Conservation (phyloP, 2,113 vertebrate genomes). For the Dicentrarchus labrax region DNA sequence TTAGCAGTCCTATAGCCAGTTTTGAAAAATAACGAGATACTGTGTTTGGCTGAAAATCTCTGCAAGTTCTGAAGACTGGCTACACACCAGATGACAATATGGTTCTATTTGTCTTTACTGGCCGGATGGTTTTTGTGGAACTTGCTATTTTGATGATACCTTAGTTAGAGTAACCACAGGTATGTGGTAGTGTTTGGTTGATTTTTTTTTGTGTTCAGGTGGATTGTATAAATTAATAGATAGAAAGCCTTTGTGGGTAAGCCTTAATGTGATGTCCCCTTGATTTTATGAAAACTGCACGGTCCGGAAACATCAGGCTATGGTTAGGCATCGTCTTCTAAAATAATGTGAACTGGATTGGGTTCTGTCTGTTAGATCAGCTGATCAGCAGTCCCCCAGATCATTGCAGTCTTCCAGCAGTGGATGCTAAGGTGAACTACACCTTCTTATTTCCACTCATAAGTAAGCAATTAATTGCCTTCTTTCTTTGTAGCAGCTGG, state of each 20-base stretch:
- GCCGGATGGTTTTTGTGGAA: not conserved
- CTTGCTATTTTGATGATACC: not conserved
- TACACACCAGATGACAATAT: not conserved
- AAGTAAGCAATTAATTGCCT: constrained; percentile 17
- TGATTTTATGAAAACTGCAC: not conserved
- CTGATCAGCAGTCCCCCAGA: constrained; percentile 3
- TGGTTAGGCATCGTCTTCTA: not conserved
- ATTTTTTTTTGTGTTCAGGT: not conserved
- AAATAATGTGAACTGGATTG: not conserved
- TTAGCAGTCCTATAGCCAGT: too few relatives aligned
- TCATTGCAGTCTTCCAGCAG: not conserved
- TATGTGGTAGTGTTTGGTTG: not conserved
- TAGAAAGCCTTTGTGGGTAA: too few relatives aligned
- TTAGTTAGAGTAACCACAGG: not conserved
- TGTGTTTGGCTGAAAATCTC: not conserved
- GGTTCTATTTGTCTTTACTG: too few relatives aligned
- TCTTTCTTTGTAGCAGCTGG: not conserved
- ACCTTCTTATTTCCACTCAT: constrained; percentile 12
- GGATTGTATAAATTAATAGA: not conserved
- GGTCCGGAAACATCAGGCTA: not conserved
- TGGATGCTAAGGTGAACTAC: constrained; percentile 5
- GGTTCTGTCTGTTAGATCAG: not conserved
- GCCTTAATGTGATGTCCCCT: not conserved
- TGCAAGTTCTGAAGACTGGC: not conserved
- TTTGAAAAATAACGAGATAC: not conserved